Percentiles rank a stretch among this genome's conserved stretches.
Evolutionary conservation across 2,113 vertebrate species (phyloP).

Genomic region (Stigmatopora argus): DNA sequence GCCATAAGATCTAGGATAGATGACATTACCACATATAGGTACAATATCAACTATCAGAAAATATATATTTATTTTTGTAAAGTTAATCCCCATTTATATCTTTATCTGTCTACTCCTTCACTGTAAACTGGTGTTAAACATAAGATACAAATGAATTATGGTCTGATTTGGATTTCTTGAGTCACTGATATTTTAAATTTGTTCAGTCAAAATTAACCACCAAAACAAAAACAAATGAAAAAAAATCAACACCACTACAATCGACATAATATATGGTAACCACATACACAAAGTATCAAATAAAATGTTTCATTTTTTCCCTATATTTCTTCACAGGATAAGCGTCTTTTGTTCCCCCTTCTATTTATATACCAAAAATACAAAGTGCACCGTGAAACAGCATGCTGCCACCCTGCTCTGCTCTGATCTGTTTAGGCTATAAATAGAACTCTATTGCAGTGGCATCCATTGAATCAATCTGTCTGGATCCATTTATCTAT

Average conservation of each 20-base stretch:
- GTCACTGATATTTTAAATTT: not conserved
- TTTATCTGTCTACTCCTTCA: not conserved
- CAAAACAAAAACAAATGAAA: not conserved
- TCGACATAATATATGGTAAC: conserved; percentile 7
- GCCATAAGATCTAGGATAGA: not conserved
- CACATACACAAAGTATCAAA: conserved; percentile 3
- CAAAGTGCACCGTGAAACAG: conserved; percentile 33
- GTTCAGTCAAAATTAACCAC: not conserved
- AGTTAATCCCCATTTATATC: no score
- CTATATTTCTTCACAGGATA: not conserved
- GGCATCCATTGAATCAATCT: conserved; percentile 47
- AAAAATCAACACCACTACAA: not conserved
- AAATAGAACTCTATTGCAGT: conserved; percentile 52
- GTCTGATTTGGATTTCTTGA: not conserved
- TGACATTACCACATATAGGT: not conserved
- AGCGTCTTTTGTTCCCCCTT: conserved; percentile 1
- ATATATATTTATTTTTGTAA: no score
- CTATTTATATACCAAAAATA: conserved; percentile 43
- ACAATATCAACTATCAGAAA: no score
- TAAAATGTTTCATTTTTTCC: not conserved
- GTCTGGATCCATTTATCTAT: conserved; percentile 47
- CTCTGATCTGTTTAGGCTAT: conserved; percentile 48
- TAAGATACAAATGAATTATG: not conserved
- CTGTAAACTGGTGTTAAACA: not conserved
- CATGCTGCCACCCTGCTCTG: conserved; percentile 14